Conservation (phyloP, 2,888 invertebrate species). For the Catocala nupta region DNA sequence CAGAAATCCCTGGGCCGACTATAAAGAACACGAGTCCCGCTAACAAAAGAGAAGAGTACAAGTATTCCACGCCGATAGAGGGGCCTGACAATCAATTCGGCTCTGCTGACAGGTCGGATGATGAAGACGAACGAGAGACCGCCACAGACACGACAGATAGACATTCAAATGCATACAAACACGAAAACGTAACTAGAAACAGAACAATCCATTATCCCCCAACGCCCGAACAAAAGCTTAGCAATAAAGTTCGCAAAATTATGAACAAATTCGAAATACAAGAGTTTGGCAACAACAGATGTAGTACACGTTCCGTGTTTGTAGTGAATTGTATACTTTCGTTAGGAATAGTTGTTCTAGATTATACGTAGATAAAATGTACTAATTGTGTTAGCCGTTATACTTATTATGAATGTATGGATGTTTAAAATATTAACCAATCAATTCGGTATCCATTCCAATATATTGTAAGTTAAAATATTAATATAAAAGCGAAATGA, state of each 20-base stretch:
- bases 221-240: constrained; percentile 71
- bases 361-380: constrained; percentile 49
- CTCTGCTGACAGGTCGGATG: constrained; percentile 91
- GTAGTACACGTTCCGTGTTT: constrained; percentile 35
- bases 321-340: constrained; percentile 29
- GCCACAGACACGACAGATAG: constrained; percentile 54
- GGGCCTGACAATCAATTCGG: constrained; percentile 90
- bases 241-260: constrained; percentile 79
- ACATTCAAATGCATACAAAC: constrained; percentile 46
- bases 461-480: constrained; percentile 41
- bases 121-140: constrained; percentile 84
- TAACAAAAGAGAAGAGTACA: constrained; percentile 87
- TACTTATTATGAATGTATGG: constrained; percentile 17
- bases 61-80: constrained; percentile 78
- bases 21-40: constrained; percentile 85
- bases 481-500: constrained; percentile 33
- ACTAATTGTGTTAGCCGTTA: constrained; percentile 30
- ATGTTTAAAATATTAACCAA: constrained; percentile 43
- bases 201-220: constrained; percentile 60
- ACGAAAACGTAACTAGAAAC: constrained; percentile 63
- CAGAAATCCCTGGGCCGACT: constrained; percentile 93
- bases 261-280: constrained; percentile 70
- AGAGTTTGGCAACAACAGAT: constrained; percentile 54
- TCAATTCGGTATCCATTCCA: constrained; percentile 46
- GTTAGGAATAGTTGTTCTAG: constrained; percentile 45